Base-by-base conservation (phyloP, 2,888 invertebrate genomes). In the Ornithoptera priamus region DNA sequence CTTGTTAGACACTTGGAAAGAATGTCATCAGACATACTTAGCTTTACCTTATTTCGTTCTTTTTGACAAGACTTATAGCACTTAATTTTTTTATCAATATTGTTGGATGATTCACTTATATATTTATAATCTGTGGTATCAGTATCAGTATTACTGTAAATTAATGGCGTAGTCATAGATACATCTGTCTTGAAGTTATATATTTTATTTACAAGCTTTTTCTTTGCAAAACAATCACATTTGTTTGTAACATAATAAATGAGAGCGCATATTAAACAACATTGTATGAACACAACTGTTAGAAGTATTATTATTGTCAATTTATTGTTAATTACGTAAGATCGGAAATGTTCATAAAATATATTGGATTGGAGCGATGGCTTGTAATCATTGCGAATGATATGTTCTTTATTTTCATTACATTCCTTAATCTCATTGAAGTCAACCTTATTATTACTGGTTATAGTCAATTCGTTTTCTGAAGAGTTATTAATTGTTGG, bases 31-130 rank as follows among this genome's bases (percentile, higher is more conserved):
- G 92, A 90, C 80, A 90, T 81, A 67, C 87, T 84, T 1, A 81
- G 73, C 74, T 87, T 87, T 0, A 79, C 71, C 15, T 81, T 80
- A 15, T 81, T 77, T 20, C 76, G 76, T 53, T 87, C 84, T 63
- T 87, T 88, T 57, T 88, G 87, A 57, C 88, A 89, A 0, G 92
- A 85, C 73, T 90, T 89, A 69, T 92, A 92, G 68, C 87, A 87
- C 77, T 84, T 85, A 1, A 89, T 86, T 72, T 84, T 89, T 46
- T 85, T 86, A 58, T 89, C 85, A 1, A 83, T 76, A 56, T 87
- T 83, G 20, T 72, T 77, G 0, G 86, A 85, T 0, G 86, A 83
- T 71, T 90, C 88, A 36, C 85, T 87, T 2, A 81, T 56, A 65
- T 81, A 88, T 68, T 86, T 81, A 66, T 79, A 86, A 18, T 85